These are phyloP conservation scores for Drosophila niveifrons DNA, from an alignment of 2,888 invertebrate species.

Conservation along the genomic window DNA sequence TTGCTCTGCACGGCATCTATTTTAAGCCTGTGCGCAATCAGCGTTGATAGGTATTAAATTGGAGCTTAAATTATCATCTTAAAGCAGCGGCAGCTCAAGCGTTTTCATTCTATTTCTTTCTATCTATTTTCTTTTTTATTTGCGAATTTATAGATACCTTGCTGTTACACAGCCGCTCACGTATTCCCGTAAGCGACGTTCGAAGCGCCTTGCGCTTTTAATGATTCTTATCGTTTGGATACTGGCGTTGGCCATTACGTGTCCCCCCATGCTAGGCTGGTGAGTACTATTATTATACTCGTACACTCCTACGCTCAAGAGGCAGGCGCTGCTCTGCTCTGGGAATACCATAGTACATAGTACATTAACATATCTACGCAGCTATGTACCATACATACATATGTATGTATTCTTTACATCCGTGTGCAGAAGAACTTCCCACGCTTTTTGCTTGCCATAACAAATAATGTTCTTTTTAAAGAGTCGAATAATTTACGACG, in stretches of 20 bases:
- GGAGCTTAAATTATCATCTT: conserved; percentile 22
- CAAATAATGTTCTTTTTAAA: conserved; percentile 21
- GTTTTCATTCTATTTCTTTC: not conserved
- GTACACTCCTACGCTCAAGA: conserved; percentile 9
- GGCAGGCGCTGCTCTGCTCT: not conserved
- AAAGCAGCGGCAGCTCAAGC: conserved; percentile 6
- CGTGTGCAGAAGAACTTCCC: conserved; percentile 1
- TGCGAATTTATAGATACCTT: conserved; percentile 88
- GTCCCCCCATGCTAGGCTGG: conserved; percentile 97
- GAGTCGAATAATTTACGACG: conserved; percentile 22
- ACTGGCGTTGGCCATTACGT: conserved; percentile 95
- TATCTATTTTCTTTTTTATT: not conserved
- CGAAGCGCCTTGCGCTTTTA: conserved; percentile 92
- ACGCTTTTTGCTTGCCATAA: conserved; percentile 7
- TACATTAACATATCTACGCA: conserved; percentile 22
- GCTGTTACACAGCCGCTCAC: conserved; percentile 97
- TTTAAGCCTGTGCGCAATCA: conserved; percentile 65
- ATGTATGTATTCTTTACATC: not conserved
- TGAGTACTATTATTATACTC: conserved; percentile 85
- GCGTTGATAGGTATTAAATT: conserved; percentile 61
- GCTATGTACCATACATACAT: not conserved
- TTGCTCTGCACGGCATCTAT: conserved; percentile 87
- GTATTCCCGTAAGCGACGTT: conserved; percentile 95
- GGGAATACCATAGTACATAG: conserved; percentile 5
- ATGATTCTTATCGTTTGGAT: conserved; percentile 97